Evolutionary conservation across 2,113 vertebrate species (phyloP).

Genomic region (Caretta caretta): DNA sequence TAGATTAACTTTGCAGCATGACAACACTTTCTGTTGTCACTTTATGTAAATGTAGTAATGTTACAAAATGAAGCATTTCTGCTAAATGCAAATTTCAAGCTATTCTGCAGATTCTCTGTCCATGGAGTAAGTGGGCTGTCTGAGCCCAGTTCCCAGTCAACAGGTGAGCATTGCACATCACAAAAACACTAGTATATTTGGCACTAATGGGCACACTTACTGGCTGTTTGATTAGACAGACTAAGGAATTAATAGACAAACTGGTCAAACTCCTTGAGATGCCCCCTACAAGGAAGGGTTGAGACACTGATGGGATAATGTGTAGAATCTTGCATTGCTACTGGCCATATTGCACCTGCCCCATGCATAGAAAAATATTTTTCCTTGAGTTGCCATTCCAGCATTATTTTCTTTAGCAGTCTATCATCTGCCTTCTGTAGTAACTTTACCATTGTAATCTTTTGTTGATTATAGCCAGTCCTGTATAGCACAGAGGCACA

Average conservation of each 20-base stretch:
- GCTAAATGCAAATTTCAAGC: not conserved
- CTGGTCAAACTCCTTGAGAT: not conserved
- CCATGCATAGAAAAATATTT: not conserved
- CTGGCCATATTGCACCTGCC: not conserved
- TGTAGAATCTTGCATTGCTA: not conserved
- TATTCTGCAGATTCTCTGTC: not conserved
- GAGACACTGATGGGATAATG: not conserved
- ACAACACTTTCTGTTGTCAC: not conserved
- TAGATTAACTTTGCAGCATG: not conserved
- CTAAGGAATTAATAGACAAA: not conserved
- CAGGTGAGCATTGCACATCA: not conserved
- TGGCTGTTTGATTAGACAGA: not conserved
- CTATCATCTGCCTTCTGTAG: not conserved
- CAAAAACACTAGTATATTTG: not conserved
- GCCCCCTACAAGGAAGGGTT: not conserved
- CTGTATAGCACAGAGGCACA: not conserved
- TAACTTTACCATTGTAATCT: not conserved
- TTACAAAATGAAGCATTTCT: not conserved
- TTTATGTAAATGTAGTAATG: not conserved
- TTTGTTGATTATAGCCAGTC: not conserved
- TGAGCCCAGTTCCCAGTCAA: slow-evolving; percentile 5
- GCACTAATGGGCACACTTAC: not conserved
- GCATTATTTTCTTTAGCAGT: not conserved
- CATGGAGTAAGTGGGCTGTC: not conserved
- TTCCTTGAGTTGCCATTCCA: not conserved